phyloP scores from a whole-genome alignment of 2,888 invertebrate species.

The Sceliomorpha sp. region DNA sequence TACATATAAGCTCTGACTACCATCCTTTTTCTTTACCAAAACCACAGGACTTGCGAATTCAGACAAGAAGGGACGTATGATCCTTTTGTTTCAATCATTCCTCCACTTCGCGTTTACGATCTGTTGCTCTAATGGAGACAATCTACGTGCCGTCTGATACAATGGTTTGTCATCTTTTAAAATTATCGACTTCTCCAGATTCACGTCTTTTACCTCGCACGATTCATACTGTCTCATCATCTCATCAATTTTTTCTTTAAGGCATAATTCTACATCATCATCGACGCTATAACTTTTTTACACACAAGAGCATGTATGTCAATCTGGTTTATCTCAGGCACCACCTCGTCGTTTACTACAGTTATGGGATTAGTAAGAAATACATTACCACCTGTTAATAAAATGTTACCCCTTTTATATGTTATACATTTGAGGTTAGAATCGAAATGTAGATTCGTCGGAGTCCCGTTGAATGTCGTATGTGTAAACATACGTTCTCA shows the following conservation, averaged over 20 bases:
- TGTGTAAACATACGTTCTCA: no score
- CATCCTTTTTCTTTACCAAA: constrained; percentile 2
- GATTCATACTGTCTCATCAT: no score
- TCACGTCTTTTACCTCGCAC: background rate
- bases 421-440: no score
- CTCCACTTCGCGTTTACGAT: no score
- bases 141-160: constrained; percentile 2
- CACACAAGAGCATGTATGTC: background rate
- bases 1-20: background rate
- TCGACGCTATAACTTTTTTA: background rate
- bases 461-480: no score
- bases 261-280: background rate
- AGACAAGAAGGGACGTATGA: background rate
- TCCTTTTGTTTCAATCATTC: no score
- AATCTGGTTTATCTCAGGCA: background rate
- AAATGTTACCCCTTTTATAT: no score
- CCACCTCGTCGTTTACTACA: no score
- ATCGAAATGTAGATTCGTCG: no score
- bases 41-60: no score
- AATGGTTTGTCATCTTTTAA: background rate
- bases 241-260: no score
- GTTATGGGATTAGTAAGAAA: background rate
- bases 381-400: background rate
- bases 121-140: background rate
- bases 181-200: background rate